Percentiles rank a stretch among this genome's conserved stretches.
These are phyloP conservation scores for Catharus fuscescens DNA, from an alignment of 2,113 vertebrate genomes.

Conservation along the genomic window DNA sequence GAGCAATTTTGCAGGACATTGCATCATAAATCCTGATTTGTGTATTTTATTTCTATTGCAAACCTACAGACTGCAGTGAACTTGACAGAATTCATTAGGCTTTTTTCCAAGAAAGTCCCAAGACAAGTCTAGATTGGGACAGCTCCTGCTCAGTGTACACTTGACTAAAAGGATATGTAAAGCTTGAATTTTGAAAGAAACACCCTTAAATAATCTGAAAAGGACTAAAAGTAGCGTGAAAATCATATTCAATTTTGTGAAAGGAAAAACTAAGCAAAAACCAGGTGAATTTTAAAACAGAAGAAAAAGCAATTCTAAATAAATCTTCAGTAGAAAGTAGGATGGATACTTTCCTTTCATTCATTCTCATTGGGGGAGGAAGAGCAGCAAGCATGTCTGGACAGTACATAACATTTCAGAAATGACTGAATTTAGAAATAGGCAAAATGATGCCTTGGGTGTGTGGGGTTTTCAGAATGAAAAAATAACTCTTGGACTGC, in stretches of 20 bases:
- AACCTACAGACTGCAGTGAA: not conserved
- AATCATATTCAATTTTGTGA: not conserved
- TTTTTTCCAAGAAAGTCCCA: not conserved
- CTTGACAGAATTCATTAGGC: not conserved
- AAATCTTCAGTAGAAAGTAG: not conserved
- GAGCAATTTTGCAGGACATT: not conserved
- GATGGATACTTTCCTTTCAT: not conserved
- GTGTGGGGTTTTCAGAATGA: not conserved
- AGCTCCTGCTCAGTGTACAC: not conserved
- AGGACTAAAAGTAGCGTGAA: not conserved
- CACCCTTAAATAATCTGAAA: not conserved
- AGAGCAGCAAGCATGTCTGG: not conserved
- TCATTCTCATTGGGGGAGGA: fast-evolving
- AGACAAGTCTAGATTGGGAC: not conserved
- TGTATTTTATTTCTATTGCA: not conserved
- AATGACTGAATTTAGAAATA: not conserved
- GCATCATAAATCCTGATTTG: not conserved
- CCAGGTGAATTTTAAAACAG: not conserved
- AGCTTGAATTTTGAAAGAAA: not conserved
- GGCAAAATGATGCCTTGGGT: not conserved
- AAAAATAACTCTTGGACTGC: not conserved
- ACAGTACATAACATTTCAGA: not conserved
- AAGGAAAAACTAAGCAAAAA: not conserved
- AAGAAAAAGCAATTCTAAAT: not conserved
- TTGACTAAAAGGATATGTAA: not conserved